Conservation (phyloP, 1,140 invertebrate species). For the Elymnias hypermnestra region DNA sequence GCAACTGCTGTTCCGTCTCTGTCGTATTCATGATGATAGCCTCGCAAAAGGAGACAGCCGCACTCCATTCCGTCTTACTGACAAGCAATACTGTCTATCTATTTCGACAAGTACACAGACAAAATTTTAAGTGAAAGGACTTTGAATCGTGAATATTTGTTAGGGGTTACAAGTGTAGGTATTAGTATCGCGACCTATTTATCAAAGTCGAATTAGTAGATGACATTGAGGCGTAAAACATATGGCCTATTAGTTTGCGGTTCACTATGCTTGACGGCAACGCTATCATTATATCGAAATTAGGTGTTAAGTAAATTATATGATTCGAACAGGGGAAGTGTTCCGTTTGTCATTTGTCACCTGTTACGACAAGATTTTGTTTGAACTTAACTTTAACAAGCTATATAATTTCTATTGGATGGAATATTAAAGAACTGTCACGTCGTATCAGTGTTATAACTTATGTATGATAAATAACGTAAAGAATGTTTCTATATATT, state of each 20-base stretch:
- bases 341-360: slow-evolving; percentile 13
- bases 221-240: slow-evolving; percentile 61
- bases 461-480: no score
- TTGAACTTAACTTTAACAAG: neutral
- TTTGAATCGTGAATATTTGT: slow-evolving; percentile 3
- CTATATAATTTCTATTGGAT: no score
- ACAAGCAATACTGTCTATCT: no score
- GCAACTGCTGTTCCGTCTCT: no score
- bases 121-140: neutral
- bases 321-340: slow-evolving; percentile 18
- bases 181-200: slow-evolving; percentile 45
- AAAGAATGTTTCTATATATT: no score
- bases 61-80: no score
- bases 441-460: no score
- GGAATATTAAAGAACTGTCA: no score
- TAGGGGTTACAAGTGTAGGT: slow-evolving; percentile 28
- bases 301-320: slow-evolving; percentile 67
- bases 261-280: slow-evolving; percentile 29
- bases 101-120: no score
- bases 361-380: slow-evolving; percentile 5
- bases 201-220: slow-evolving; percentile 59
- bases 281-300: slow-evolving; percentile 56
- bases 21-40: no score
- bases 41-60: no score
- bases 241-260: slow-evolving; percentile 50